phyloP scores from a whole-genome alignment of 2,888 invertebrate genomes.

The Sminthurinus aureus region DNA sequence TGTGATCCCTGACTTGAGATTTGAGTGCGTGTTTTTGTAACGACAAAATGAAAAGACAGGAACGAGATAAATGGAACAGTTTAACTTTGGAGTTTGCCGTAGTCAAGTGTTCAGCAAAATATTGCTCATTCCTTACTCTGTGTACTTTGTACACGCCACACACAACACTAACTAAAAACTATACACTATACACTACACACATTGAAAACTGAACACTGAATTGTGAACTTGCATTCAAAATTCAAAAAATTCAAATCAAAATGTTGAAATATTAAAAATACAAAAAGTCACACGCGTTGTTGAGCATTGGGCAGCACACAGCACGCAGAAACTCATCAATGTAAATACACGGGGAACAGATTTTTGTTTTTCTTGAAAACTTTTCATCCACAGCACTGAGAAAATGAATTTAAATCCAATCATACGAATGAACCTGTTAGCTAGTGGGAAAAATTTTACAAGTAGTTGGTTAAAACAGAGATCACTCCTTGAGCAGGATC shows the following conservation, averaged over 20 bases:
- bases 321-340: not conserved
- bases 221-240: too few species aligned
- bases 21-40: too few species aligned
- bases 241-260: too few species aligned
- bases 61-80: too few species aligned
- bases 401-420: constrained; percentile 25
- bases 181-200: not conserved
- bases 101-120: too few species aligned
- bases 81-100: too few species aligned
- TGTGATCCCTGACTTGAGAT: too few species aligned
- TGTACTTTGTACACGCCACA: too few species aligned
- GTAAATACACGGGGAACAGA: not conserved
- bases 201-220: not conserved
- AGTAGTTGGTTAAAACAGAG: not conserved
- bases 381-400: not conserved
- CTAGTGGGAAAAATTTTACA: not conserved
- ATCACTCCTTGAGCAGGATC: not conserved
- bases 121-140: too few species aligned
- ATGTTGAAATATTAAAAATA: too few species aligned
- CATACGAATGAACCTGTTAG: constrained; percentile 20
- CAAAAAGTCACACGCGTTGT: not conserved
- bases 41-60: too few species aligned
- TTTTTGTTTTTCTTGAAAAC: not conserved
- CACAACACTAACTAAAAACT: not conserved
- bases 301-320: not conserved